Conservation (phyloP, 2,797 vertebrate genomes). For the Sebastes diploproa region DNA sequence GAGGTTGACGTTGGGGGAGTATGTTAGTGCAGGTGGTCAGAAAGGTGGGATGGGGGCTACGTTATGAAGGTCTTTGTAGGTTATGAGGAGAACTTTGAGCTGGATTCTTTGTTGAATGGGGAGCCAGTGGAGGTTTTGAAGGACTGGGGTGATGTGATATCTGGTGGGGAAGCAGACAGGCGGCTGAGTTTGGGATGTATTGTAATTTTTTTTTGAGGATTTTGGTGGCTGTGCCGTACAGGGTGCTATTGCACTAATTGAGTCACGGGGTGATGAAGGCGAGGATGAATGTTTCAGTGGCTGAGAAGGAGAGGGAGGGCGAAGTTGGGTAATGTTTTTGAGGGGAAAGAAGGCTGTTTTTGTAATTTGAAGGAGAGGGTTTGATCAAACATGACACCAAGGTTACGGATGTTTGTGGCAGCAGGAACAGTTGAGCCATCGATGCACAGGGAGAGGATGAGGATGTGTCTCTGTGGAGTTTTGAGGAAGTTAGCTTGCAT, state of each 20-base stretch:
- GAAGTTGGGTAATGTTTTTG: background rate
- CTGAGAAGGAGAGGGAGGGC: too few species aligned
- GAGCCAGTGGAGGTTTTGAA: too few species aligned
- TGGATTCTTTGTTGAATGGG: too few species aligned
- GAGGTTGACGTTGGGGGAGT: background rate
- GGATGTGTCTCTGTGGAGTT: background rate
- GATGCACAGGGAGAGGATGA: background rate
- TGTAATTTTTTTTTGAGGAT: background rate
- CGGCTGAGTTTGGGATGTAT: background rate
- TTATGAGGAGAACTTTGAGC: too few species aligned
- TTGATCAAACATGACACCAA: background rate
- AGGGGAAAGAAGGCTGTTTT: background rate
- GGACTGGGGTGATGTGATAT: too few species aligned
- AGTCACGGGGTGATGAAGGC: too few species aligned
- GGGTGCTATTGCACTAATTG: background rate
- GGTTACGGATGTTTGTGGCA: background rate
- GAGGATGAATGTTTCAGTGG: too few species aligned
- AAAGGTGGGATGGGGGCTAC: fast-evolving
- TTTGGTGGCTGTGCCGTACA: background rate
- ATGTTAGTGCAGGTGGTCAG: background rate
- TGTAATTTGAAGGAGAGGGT: background rate
- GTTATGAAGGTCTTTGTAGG: background rate
- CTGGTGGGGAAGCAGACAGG: too few species aligned
- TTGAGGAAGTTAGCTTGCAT: background rate
- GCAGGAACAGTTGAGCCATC: background rate